Base-by-base conservation (phyloP, 2,797 vertebrate genomes). In the Anguilla megastoma region DNA sequence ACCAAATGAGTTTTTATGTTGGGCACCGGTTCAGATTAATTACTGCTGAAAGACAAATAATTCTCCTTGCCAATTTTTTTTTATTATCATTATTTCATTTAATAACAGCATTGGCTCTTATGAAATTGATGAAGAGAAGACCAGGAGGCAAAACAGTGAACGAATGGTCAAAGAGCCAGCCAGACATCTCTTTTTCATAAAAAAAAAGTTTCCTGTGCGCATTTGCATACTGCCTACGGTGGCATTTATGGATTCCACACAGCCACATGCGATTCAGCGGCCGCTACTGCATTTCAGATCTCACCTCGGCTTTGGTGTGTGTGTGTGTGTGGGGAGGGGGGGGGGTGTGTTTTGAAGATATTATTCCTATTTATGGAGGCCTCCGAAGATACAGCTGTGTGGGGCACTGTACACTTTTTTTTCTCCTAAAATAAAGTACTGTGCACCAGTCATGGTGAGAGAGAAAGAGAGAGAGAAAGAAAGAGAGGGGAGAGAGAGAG, bases 1-100 rank as follows among this genome's bases (percentile, higher is more conserved):
- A 82, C 79, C 79, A 82, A 82, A 82, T 82, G 5, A 82, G 41
- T 50, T 82, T 82, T 82, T 50, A 48, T 82, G 45, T 82, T 82
- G 41, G 79, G 79, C 79, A n/a, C 21, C 24, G 33, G 85, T 69
- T 45, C 85, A 86, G 58, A 86, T 86, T 63, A 86, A 86, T 86
- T 86, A 63, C 12, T 86, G 56, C 30, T 60, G 27, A 86, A 66
- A 86, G 56, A 86, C 85, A 86, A 86, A 86, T n/a, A 69, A 86
- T 63, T 8, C 4, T 48, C 85, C 66, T 10, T 86, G 85, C 58
- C 56, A 60, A 41, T 45, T 41, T 36, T 41, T 30, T 33, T 74
- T 74, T 74, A 1, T 56, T 60, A 60, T 52, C 10, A 27, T 86
- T 50, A 52, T 27, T 71, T 45, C 45, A 45, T 82, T 45, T n/a